Conservation (phyloP, 2,888 invertebrate species). For the Steinernema scapterisci region DNA sequence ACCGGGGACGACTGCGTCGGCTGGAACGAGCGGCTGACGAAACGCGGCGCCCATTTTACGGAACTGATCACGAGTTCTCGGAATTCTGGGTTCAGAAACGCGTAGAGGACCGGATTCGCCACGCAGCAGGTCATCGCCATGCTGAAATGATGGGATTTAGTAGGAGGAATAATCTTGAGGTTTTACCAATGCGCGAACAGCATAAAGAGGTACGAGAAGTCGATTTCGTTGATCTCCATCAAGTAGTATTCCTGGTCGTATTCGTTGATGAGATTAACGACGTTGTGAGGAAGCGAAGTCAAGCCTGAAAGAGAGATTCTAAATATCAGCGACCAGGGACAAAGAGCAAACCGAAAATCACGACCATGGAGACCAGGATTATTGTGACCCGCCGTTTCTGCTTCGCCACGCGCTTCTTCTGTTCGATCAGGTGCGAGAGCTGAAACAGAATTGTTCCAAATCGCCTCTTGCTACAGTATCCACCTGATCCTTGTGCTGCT, state of each 20-base stretch:
- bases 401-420: constrained; percentile 45
- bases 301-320: constrained; percentile 16
- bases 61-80: constrained; percentile 48
- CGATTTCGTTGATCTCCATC: constrained; percentile 36
- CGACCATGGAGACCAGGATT: constrained; percentile 48
- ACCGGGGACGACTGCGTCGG: constrained; percentile 35
- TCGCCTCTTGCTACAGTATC: neutral
- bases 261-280: constrained; percentile 42
- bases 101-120: constrained; percentile 53
- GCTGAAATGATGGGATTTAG: constrained; percentile 38
- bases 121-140: constrained; percentile 54
- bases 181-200: constrained; percentile 41
- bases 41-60: constrained; percentile 35
- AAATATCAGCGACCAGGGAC: neutral
- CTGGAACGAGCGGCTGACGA: constrained; percentile 34
- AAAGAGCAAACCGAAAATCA: constrained; percentile 15
- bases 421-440: constrained; percentile 47
- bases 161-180: too few relatives aligned
- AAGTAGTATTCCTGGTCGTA: constrained; percentile 38
- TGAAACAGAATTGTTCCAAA: constrained; percentile 30
- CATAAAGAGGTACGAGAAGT: constrained; percentile 41
- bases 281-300: constrained; percentile 42
- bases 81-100: constrained; percentile 55
- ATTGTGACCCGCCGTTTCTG: constrained; percentile 48
- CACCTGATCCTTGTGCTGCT: constrained; percentile 51